A percentile compares a stretch with the other conserved stretches of the same genome.
These are phyloP conservation scores for Caretta caretta DNA, from an alignment of 2,113 vertebrate genomes.

Conservation along the genomic window DNA sequence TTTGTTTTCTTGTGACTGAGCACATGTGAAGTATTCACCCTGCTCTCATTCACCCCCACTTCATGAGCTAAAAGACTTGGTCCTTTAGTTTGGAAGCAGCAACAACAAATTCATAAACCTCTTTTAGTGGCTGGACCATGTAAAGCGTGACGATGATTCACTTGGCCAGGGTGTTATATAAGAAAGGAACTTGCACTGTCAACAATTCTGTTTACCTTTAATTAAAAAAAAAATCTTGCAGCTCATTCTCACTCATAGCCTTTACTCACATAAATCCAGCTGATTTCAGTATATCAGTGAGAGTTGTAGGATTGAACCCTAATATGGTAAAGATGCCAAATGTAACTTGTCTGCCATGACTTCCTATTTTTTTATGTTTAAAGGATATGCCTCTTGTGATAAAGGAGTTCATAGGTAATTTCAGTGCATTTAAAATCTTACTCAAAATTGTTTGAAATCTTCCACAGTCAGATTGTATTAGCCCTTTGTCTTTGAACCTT, in stretches of 20 bases:
- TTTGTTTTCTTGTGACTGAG: not conserved
- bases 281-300: not conserved
- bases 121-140: not conserved
- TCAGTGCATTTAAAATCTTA: not conserved
- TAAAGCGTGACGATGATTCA: not conserved
- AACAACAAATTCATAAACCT: not conserved
- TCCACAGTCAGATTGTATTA: not conserved
- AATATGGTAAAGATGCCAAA: not conserved
- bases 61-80: not conserved
- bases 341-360: not conserved
- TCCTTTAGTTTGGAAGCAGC: rapidly evolving
- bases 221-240: not conserved
- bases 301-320: not conserved
- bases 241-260: not conserved
- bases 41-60: not conserved
- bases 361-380: not conserved
- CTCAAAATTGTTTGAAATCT: not conserved
- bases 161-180: not conserved
- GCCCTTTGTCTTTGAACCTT: not conserved
- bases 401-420: not conserved
- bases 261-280: not conserved
- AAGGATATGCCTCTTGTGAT: not conserved
- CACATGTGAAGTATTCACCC: not conserved
- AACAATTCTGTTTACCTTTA: not conserved
- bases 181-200: not conserved